Evolutionary conservation across 1,140 invertebrate species (phyloP).

Genomic region (Gonioctena quinquepunctata): DNA sequence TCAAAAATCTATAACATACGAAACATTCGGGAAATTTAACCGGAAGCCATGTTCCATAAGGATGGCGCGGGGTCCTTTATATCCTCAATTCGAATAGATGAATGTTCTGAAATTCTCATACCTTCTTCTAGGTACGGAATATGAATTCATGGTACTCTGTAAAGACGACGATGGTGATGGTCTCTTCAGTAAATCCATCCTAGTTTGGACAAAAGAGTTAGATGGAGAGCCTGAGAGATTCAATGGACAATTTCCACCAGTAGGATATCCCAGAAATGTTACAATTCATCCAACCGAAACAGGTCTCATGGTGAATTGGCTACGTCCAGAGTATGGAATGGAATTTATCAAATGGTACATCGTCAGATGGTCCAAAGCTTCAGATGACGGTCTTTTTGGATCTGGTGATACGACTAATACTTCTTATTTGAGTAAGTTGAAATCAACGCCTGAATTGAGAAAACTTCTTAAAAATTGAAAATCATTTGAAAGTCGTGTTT

Average conservation of each 20-base stretch:
- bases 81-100: no score
- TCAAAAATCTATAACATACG: no score
- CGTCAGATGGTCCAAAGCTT: slow-evolving; percentile 66
- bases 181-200: slow-evolving; percentile 84
- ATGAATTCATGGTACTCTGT: slow-evolving; percentile 90
- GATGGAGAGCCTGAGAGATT: slow-evolving; percentile 34
- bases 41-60: no score
- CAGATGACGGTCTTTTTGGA: slow-evolving; percentile 62
- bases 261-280: slow-evolving; percentile 70
- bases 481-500: no score
- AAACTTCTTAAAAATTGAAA: no score
- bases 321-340: slow-evolving; percentile 64
- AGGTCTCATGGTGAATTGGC: slow-evolving; percentile 76
- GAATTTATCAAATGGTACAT: slow-evolving; percentile 64
- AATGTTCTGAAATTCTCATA: no score
- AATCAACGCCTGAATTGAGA: no score
- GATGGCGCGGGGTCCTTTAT: no score
- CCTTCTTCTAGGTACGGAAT: slow-evolving; percentile 76
- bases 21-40: no score
- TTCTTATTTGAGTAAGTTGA: slow-evolving; percentile 63
- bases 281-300: slow-evolving; percentile 63
- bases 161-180: slow-evolving; percentile 86
- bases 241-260: slow-evolving; percentile 42
- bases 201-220: slow-evolving; percentile 72
- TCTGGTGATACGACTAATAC: slow-evolving; percentile 66